Evolutionary conservation across 2,888 invertebrate species (phyloP).

Genomic region (Pammene fasciana): DNA sequence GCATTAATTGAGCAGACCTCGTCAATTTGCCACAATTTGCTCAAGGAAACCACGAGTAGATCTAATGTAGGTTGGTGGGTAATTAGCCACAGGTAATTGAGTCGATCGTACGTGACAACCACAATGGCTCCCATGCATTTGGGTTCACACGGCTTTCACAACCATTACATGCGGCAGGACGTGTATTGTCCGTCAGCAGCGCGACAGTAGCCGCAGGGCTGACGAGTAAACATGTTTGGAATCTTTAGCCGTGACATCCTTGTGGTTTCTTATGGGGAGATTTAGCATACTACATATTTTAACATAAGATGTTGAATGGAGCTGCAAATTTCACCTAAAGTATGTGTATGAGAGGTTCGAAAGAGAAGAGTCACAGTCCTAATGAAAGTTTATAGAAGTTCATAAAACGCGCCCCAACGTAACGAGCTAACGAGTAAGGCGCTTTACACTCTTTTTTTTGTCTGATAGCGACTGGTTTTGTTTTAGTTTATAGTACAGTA

Average conservation of each 20-base stretch:
- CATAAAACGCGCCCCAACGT: too few species aligned
- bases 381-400: not conserved
- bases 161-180: slow-evolving; percentile 69
- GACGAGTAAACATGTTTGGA: slow-evolving; percentile 36
- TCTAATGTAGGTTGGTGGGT: slow-evolving; percentile 56
- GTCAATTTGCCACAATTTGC: slow-evolving; percentile 50
- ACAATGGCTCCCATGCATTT: slow-evolving; percentile 64
- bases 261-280: not conserved
- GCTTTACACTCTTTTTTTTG: too few species aligned
- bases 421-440: too few species aligned
- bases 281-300: not conserved
- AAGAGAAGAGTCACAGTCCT: not conserved
- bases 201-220: slow-evolving; percentile 48
- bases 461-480: too few species aligned
- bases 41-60: slow-evolving; percentile 43
- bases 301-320: not conserved
- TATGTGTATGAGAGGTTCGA: not conserved
- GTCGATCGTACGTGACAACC: slow-evolving; percentile 61
- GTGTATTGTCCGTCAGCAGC: slow-evolving; percentile 54
- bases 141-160: slow-evolving; percentile 77
- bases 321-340: not conserved
- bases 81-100: slow-evolving; percentile 71
- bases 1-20: slow-evolving; percentile 46
- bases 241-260: slow-evolving; percentile 14
- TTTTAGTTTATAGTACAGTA: too few species aligned